phyloP scores from a whole-genome alignment of 2,797 vertebrate genomes.

The Chromobotia macracanthus region DNA sequence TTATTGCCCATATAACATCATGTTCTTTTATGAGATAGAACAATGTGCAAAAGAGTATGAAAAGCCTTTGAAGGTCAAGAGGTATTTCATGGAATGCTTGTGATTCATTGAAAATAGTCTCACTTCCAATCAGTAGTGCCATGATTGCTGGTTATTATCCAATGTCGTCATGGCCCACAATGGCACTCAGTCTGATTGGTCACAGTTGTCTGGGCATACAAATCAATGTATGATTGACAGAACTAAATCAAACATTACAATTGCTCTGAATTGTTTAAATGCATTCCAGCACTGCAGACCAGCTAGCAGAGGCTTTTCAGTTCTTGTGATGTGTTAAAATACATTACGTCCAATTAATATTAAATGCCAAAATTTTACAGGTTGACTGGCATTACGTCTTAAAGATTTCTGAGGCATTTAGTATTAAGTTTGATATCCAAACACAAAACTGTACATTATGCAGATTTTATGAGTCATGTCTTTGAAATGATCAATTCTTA shows the following conservation, averaged over 20 bases:
- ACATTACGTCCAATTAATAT: too few species aligned
- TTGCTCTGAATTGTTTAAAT: constrained; percentile 18
- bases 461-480: too few species aligned
- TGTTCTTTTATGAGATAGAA: constrained; percentile 24
- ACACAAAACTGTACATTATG: too few species aligned
- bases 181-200: constrained; percentile 20
- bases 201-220: constrained; percentile 17
- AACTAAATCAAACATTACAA: constrained; percentile 4
- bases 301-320: neutral
- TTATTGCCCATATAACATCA: constrained; percentile 34
- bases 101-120: constrained; percentile 23
- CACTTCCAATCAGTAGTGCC: too few species aligned
- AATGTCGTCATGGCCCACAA: neutral
- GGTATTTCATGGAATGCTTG: neutral
- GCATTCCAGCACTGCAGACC: neutral
- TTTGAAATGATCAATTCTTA: too few species aligned
- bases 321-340: neutral
- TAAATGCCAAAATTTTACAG: too few species aligned
- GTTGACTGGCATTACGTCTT: too few species aligned
- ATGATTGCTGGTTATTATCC: constrained; percentile 25
- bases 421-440: too few species aligned
- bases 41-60: neutral
- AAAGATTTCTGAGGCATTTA: too few species aligned
- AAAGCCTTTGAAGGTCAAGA: constrained; percentile 43
- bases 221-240: constrained; percentile 9